Evolutionary conservation across 2,888 invertebrate genomes (phyloP).

Genomic region (Acronicta psi): DNA sequence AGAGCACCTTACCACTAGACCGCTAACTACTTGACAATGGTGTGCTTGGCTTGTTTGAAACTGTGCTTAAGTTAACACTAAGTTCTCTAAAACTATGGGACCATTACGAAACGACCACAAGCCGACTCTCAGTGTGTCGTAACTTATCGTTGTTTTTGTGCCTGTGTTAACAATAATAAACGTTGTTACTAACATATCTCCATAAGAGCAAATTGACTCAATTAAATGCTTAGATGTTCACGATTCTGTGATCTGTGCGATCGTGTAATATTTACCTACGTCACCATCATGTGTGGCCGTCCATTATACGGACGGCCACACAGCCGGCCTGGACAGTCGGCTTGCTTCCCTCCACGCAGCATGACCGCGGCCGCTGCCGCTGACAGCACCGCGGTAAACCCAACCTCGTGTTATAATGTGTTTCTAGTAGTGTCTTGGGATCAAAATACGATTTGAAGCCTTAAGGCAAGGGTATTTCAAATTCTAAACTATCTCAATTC

Average conservation of each 20-base stretch:
- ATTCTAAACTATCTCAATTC: too few species aligned
- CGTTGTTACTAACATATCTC: too few species aligned
- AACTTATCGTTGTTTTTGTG: too few species aligned
- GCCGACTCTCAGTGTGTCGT: neutral
- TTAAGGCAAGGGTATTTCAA: too few species aligned
- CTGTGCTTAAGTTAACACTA: constrained; percentile 17
- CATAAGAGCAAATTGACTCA: neutral
- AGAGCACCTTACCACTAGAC: constrained; percentile 6
- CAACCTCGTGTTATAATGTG: constrained; percentile 8
- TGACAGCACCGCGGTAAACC: constrained; percentile 4
- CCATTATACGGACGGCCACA: neutral
- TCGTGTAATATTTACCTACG: neutral
- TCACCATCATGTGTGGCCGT: neutral
- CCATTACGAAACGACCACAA: too few species aligned
- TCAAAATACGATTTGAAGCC: neutral
- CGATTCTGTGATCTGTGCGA: too few species aligned
- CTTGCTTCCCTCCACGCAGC: neutral
- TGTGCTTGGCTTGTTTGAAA: constrained; percentile 5
- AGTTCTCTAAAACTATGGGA: neutral
- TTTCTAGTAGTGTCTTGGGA: neutral
- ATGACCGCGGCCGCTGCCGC: neutral
- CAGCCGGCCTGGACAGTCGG: neutral
- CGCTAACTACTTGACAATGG: constrained; percentile 20
- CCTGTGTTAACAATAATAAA: too few species aligned
- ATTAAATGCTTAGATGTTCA: neutral